phyloP scores from a whole-genome alignment of 2,888 invertebrate species.

The Drosophila atripex region DNA sequence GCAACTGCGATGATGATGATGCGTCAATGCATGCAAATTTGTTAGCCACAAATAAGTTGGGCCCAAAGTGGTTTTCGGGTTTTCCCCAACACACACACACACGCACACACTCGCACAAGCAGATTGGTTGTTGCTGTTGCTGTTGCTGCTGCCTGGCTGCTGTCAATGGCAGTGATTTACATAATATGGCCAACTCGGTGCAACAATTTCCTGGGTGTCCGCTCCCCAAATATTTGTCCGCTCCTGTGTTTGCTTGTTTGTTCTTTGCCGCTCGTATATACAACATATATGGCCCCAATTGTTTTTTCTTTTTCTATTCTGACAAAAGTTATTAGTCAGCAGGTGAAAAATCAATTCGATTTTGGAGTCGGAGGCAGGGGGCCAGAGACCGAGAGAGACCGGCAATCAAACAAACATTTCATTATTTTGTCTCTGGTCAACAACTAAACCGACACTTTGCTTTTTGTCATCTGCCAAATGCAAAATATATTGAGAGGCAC shows the following conservation, averaged over 20 bases:
- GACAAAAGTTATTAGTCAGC: conserved; percentile 56
- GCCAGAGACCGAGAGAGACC: not conserved
- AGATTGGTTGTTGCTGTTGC: conserved; percentile 19
- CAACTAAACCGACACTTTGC: conserved; percentile 48
- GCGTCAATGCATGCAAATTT: conserved; percentile 71
- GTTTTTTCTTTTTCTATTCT: not conserved
- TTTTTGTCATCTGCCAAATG: conserved; percentile 28
- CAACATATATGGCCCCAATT: not conserved
- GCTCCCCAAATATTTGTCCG: conserved; percentile 30
- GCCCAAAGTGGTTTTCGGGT: conserved; percentile 64
- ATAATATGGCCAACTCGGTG: conserved; percentile 69
- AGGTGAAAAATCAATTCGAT: conserved; percentile 56
- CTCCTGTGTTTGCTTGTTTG: conserved; percentile 28
- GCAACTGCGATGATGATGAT: conserved; percentile 63
- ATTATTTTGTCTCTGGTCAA: conserved; percentile 55
- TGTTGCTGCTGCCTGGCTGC: conserved; percentile 28
- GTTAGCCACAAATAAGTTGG: conserved; percentile 75
- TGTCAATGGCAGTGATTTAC: conserved; percentile 70
- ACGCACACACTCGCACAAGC: not conserved
- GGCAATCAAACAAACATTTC: conserved; percentile 65
- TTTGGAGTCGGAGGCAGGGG: not conserved
- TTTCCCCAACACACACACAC: conserved; percentile 26
- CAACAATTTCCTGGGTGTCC: conserved; percentile 66
- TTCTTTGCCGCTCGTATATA: conserved; percentile 3
- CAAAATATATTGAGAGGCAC: conserved; percentile 24